These are phyloP conservation scores for Centroberyx gerrardi DNA, from an alignment of 2,797 vertebrate genomes.

Conservation along the genomic window DNA sequence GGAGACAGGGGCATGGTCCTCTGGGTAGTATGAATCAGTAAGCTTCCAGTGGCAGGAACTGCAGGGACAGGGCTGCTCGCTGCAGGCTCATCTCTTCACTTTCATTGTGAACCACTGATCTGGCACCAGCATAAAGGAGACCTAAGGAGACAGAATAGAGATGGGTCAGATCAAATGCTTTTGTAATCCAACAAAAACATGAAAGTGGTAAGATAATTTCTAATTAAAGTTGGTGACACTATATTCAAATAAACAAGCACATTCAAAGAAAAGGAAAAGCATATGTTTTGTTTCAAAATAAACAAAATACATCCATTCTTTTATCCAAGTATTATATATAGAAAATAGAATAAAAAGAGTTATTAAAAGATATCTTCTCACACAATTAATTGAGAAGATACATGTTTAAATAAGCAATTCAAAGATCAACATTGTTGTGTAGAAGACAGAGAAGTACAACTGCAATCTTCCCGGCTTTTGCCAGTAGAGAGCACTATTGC, in stretches of 20 bases:
- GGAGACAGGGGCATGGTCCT: constrained; percentile 85
- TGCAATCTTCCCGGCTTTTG: constrained; percentile 34
- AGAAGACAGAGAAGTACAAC: background rate
- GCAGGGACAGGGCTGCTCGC: constrained; percentile 77
- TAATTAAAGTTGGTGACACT: background rate
- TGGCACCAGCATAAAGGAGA: constrained; percentile 74
- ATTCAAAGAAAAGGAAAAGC: background rate
- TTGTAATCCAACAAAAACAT: background rate
- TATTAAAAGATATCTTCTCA: background rate
- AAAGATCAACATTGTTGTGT: background rate
- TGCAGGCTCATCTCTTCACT: constrained; percentile 82
- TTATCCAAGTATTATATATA: background rate
- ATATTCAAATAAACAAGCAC: constrained; percentile 2
- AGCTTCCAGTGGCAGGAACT: constrained; percentile 77
- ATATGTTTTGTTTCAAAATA: background rate
- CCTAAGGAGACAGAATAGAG: constrained; percentile 69
- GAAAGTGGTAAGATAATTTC: background rate
- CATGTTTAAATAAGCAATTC: background rate
- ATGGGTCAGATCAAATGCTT: constrained; percentile 38
- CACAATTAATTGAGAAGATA: background rate
- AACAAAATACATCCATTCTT: background rate
- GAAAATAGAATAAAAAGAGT: constrained; percentile 12
- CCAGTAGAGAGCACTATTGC: constrained; percentile 85
- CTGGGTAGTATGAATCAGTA: constrained; percentile 73
- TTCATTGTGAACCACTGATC: constrained; percentile 72